phyloP scores from a whole-genome alignment of 1,140 invertebrate species.

The Drosophila tani region DNA sequence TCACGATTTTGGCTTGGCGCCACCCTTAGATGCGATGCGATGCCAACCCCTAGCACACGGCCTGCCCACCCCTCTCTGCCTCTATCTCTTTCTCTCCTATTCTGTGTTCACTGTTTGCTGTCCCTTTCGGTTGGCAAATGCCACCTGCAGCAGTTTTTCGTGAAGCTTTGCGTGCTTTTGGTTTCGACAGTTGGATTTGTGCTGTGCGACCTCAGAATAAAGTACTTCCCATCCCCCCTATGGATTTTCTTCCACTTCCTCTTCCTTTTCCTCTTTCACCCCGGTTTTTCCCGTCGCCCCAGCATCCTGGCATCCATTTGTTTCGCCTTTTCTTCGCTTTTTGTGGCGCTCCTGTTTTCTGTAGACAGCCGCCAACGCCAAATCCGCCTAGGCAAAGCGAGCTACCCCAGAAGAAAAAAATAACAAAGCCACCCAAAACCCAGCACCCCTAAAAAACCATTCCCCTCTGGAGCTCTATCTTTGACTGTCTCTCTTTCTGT shows the following conservation, averaged over 20 bases:
- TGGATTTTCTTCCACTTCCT: conserved; percentile 4
- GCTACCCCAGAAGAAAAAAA: not conserved
- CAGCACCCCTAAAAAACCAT: conserved; percentile 11
- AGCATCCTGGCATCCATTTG: conserved; percentile 67
- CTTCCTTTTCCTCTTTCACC: not conserved
- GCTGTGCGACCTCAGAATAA: conserved; percentile 72
- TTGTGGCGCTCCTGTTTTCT: conserved; percentile 63
- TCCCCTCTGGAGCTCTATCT: conserved; percentile 4
- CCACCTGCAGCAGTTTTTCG: conserved; percentile 71
- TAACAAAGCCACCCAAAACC: conserved; percentile 9
- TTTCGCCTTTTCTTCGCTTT: conserved; percentile 54
- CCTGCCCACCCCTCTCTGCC: not conserved
- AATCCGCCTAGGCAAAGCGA: conserved; percentile 64
- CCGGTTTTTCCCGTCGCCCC: conserved; percentile 15
- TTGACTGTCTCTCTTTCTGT: conserved; percentile 21
- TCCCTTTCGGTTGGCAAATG: conserved; percentile 51
- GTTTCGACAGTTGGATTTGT: conserved; percentile 82
- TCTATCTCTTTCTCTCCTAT: not conserved
- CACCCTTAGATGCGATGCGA: conserved; percentile 49
- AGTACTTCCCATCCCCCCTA: conserved; percentile 18
- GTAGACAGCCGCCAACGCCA: conserved; percentile 73
- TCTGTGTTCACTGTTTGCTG: not conserved
- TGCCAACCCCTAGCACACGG: conserved; percentile 13
- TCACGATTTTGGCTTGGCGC: conserved; percentile 75
- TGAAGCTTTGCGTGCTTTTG: conserved; percentile 77